Base-by-base conservation (phyloP, 1,140 invertebrate genomes). In the Ceratitis capitata region DNA sequence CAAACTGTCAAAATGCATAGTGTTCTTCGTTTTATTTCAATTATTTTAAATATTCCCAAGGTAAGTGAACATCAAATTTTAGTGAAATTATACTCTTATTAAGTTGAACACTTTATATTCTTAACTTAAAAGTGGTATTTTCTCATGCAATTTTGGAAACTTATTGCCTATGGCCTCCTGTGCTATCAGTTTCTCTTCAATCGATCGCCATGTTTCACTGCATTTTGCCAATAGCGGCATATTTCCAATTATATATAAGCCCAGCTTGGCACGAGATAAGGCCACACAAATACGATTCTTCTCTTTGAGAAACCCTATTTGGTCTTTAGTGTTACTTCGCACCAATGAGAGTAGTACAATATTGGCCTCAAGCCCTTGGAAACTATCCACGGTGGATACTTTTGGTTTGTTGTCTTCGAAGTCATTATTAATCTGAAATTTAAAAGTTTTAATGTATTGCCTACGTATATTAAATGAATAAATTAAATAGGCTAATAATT, bases 291-390 rank as follows among this genome's bases (percentile, higher is more conserved):
- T 94, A 84, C 97, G 92, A 92, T 98, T 98, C 82, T 94, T 93
- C 61, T 93, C 94, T 32, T 93, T 94, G 5, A 98, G 91, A 92
- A 97, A 98, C 5, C 97, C 97, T 88, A 97, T 95, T 42, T 93
- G 94, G n/a, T 93, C 93, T 7, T 94, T 92, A 7, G 90, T 86
- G 88, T 96, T 96, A 89, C 95, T 97, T 4, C 97, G 92, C 0
- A 98, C 97, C 2, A 98, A 92, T 0, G 97, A 98, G 12, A 98
- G 89, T 3, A 98, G 89, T 85, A 98, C 95, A 42, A 98, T 97
- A 87, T 97, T 95, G 53, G 95, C 96, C 92, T 98, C 97, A 90
- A 97, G 95, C 1, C 97, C 97, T 93, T 97, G 96, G 89, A 94
- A 97, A 89, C 96, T 97, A 90, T 98, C 97, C 1, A 98, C 94